These are phyloP conservation scores for Zaprionus camerounensis DNA, from an alignment of 1,140 invertebrate genomes.

Conservation along the genomic window DNA sequence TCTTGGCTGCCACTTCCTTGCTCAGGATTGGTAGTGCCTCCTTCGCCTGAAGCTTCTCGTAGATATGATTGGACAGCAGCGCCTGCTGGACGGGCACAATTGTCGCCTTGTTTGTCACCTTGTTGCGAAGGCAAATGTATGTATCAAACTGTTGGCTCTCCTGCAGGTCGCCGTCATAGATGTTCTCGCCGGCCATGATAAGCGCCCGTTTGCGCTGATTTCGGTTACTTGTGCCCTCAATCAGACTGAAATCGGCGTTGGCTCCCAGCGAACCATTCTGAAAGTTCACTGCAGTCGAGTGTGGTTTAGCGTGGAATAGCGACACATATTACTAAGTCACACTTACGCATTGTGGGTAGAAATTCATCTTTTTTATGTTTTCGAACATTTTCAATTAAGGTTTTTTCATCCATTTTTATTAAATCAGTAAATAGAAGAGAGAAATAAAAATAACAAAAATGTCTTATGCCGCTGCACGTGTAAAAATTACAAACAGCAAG, in stretches of 20 bases:
- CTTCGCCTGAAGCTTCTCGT: slow-evolving; percentile 52
- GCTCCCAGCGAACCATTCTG: slow-evolving; percentile 69
- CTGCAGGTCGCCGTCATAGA: slow-evolving; percentile 55
- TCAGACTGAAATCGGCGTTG: slow-evolving; percentile 41
- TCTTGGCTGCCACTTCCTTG: slow-evolving; percentile 63
- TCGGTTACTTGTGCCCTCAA: slow-evolving; percentile 20
- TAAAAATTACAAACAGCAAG: slow-evolving; percentile 16
- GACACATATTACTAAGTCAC: neutral
- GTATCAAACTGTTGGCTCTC: slow-evolving; percentile 57
- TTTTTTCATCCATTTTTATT: slow-evolving; percentile 66
- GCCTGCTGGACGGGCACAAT: slow-evolving; percentile 69
- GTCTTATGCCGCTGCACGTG: slow-evolving; percentile 39
- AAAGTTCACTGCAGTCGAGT: slow-evolving; percentile 59
- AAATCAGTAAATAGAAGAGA: neutral
- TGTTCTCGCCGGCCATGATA: slow-evolving; percentile 52
- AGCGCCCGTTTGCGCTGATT: slow-evolving; percentile 47
- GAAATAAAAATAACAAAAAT: slow-evolving; percentile 20
- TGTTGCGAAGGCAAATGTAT: slow-evolving; percentile 70
- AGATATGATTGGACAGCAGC: slow-evolving; percentile 65
- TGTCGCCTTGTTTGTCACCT: slow-evolving; percentile 64
- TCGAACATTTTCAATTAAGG: slow-evolving; percentile 48
- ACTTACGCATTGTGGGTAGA: slow-evolving; percentile 62
- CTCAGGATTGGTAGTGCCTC: slow-evolving; percentile 43
- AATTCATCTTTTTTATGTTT: slow-evolving; percentile 26
- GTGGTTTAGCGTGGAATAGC: neutral